These are phyloP conservation scores for Ochropleura leucogaster DNA, from an alignment of 2,888 invertebrate genomes.

Conservation along the genomic window DNA sequence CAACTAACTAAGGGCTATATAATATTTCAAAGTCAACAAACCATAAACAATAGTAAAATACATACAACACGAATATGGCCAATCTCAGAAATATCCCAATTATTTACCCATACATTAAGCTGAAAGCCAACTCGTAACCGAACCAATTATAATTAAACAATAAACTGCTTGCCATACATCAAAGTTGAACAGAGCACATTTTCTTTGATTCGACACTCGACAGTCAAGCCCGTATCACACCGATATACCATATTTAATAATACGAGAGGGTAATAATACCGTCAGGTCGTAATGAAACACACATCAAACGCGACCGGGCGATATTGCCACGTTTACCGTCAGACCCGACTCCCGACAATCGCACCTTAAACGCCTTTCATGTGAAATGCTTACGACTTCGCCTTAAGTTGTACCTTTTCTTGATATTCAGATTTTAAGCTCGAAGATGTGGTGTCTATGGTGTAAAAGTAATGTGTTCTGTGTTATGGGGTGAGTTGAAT, in stretches of 20 bases:
- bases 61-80: neutral
- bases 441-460: slow-evolving; percentile 22
- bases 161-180: slow-evolving; percentile 5
- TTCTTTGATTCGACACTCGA: slow-evolving; percentile 15
- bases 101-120: neutral
- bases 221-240: slow-evolving; percentile 10
- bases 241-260: slow-evolving; percentile 51
- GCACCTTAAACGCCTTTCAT: slow-evolving; percentile 55
- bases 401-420: slow-evolving; percentile 47
- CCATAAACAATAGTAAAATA: neutral
- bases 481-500: neutral
- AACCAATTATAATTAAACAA: slow-evolving; percentile 15
- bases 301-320: slow-evolving; percentile 50
- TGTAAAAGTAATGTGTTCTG: slow-evolving; percentile 6
- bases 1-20: neutral
- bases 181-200: slow-evolving; percentile 13
- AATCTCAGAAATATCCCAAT: neutral
- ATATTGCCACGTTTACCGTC: slow-evolving; percentile 53
- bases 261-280: slow-evolving; percentile 46
- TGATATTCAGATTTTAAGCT: slow-evolving; percentile 26
- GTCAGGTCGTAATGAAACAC: slow-evolving; percentile 46
- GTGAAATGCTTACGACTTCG: slow-evolving; percentile 48
- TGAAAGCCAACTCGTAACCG: neutral
- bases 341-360: slow-evolving; percentile 37
- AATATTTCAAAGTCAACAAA: neutral